phyloP scores from a whole-genome alignment of 92 coral and sea anemone species.

The Porites divaricata region DNA sequence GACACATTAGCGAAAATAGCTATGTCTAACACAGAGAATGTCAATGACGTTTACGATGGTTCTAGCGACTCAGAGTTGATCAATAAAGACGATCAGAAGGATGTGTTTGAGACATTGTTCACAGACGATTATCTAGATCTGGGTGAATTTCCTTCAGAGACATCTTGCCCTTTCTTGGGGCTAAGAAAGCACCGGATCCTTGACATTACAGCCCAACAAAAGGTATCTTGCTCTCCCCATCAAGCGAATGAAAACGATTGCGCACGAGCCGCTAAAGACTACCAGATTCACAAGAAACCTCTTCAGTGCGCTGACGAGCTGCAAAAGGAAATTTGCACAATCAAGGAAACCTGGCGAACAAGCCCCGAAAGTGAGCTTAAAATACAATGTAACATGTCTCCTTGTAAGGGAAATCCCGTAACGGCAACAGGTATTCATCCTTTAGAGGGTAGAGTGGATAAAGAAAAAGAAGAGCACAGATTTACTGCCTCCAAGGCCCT shows the following conservation, averaged over 20 bases:
- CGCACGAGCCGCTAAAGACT: constrained; percentile 71
- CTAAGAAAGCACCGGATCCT: constrained; percentile 41
- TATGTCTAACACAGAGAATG: background rate
- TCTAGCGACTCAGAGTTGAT: background rate
- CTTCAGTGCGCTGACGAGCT: constrained; percentile 54
- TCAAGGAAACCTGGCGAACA: constrained; percentile 63
- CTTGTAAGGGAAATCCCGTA: constrained; percentile 71
- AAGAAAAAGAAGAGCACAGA: constrained; percentile 29
- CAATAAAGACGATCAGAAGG: background rate
- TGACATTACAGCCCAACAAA: background rate
- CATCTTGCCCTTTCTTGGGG: constrained; percentile 72
- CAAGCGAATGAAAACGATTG: constrained; percentile 59
- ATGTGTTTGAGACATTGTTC: constrained; percentile 9
- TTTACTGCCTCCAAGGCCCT: constrained; percentile 52
- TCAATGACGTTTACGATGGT: background rate
- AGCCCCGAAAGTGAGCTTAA: constrained; percentile 42
- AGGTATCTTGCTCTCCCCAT: constrained; percentile 59
- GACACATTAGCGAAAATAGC: background rate
- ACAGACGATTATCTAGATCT: constrained; percentile 18
- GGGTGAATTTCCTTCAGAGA: constrained; percentile 44
- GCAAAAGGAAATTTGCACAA: constrained; percentile 52
- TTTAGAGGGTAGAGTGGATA: constrained; percentile 67
- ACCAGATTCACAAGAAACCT: constrained; percentile 57
- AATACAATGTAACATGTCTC: constrained; percentile 68
- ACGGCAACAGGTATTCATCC: constrained; percentile 76